phyloP scores from a whole-genome alignment of 2,888 invertebrate genomes.

The Gastracanthus pulcherrimus region DNA sequence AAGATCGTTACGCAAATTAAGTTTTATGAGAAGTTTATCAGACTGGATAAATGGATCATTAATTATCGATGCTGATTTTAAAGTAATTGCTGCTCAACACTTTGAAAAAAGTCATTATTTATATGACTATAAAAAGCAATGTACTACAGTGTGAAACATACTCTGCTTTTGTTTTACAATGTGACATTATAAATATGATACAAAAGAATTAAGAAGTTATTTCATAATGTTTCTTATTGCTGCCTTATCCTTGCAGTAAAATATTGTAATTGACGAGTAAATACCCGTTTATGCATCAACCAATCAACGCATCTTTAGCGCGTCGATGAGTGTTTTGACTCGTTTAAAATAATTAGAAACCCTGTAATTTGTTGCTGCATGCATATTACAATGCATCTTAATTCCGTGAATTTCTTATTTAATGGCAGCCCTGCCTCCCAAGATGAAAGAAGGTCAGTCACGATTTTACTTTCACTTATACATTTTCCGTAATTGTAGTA shows the following conservation, averaged over 20 bases:
- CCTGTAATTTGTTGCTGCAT: conserved; percentile 20
- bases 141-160: no score
- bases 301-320: background rate
- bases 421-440: conserved; percentile 19
- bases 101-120: background rate
- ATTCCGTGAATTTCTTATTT: conserved; percentile 38
- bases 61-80: conserved; percentile 7
- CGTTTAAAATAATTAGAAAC: conserved; percentile 15
- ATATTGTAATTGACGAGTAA: background rate
- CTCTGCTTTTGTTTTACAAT: no score
- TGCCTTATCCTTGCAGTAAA: background rate
- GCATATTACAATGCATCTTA: conserved; percentile 23
- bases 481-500: conserved; percentile 36
- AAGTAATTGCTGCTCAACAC: background rate
- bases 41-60: conserved; percentile 16
- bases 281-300: background rate
- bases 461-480: conserved; percentile 44
- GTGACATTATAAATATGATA: no score
- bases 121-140: no score
- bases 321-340: background rate
- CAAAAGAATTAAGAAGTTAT: background rate
- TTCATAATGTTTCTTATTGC: background rate
- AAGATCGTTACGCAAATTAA: conserved; percentile 33
- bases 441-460: conserved; percentile 37
- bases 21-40: conserved; percentile 9